Base-by-base conservation (phyloP, 2,888 invertebrate genomes). In the Halictus ligatus region DNA sequence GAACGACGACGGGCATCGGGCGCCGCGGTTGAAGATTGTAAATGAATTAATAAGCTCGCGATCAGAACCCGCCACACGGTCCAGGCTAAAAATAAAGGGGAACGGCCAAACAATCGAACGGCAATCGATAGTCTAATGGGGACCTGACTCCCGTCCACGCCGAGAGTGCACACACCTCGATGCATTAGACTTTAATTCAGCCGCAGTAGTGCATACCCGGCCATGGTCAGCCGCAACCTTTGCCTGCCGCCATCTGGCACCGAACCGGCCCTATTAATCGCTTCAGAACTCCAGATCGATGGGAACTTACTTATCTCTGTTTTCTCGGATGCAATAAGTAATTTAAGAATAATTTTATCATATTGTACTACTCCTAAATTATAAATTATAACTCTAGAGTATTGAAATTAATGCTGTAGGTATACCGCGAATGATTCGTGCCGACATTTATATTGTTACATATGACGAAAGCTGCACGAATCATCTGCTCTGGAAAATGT, bases 71-170 rank as follows among this genome's bases (percentile, higher is more conserved):
- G 89, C 89, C 91, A 90, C 92, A 54, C 21, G 82, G 91, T 79
- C 76, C 80, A 84, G 81, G 90, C 93, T 93, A 93, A 94, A 93
- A 94, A 94, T 93, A 93, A 92, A 91, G 89, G 85, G 85, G 89
- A 92, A 92, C 88, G 89, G 92, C 87, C 89, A 89, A 92, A 93
- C 90, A 92, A 94, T 94, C 93, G 92, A 94, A 93, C 90, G 78
- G 86, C 88, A 91, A 94, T 94, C 94, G 93, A 94, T 94, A 93
- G 72, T 69, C 81, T 89, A 83, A 86, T 87, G 84, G 89, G 86
- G 78, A 72, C n/a, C 81, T 58, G 81, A 54, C 64, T 64, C 71
- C 54, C 72, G 21, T 7, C 71, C 80, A 75, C 80, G 79, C 73
- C 76, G 75, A 54, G 81, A 76, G 83, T 85, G 69, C 86, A 83